Base-by-base conservation (phyloP, 2,797 vertebrate genomes). In the Alauda arvensis region DNA sequence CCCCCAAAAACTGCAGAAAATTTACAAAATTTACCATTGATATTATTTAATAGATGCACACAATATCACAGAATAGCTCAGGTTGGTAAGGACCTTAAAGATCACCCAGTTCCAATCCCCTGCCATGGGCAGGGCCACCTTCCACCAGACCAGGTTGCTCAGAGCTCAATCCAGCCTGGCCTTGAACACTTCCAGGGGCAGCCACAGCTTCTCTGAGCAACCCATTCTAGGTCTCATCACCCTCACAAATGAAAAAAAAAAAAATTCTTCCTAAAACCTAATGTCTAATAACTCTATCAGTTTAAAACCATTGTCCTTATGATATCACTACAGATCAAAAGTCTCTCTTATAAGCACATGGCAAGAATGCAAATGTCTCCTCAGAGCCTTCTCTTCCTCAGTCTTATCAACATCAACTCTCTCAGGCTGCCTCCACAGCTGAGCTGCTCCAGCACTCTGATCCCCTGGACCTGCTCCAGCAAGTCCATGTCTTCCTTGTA, bases 271-370 rank as follows among this genome's bases (percentile, higher is more conserved):
- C 18, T 59, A 10, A 46, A 55, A 49, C n/a, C 9, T 28, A 25
- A 21, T 40, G 18, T 34, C 23, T 67, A 67, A 3, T 2, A 1
- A 21, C 3, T 6, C 3, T 5, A 16, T 66, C 24, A 19, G 6
- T 59, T 84, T 78, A 37, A 78, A 89, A 40, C 5, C 2, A 6
- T 8, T 63, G 2, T n/a, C 18, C 18, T 59, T 55, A 43, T 15
- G 31, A 15, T 60, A 3, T 18, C 12, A 18, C 14, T 31, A 12
- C 31, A 52, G 7, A 9, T 14, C 12, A 56, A 39, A 85, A 23
- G 4, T 24, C 14, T 34, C 28, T 16, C 29, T 62, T 49, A 6
- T 4, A 49, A 25, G 12, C 1, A 8, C 19, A 37, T 0, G 5
- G 17, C 48, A 81, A 39, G 15, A 7, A 28, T 59, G 12, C 49